Evolutionary conservation across 2,888 invertebrate genomes (phyloP).

Genomic region (Mythimna pallens): DNA sequence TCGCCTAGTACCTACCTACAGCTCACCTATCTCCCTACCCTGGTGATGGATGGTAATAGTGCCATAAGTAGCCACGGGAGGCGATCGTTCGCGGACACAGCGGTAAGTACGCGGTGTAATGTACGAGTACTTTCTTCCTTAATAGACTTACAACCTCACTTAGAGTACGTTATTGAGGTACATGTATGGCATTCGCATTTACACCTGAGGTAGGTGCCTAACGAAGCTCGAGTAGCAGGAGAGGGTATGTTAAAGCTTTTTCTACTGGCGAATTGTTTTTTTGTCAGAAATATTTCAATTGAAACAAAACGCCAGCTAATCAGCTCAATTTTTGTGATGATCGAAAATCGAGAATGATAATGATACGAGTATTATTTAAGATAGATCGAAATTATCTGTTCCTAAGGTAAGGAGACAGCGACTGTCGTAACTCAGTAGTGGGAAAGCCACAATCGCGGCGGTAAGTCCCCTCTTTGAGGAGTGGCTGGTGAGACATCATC

Average conservation of each 20-base stretch:
- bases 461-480: no score
- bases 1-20: no score
- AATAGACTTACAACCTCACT: constrained; percentile 33
- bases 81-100: constrained; percentile 56
- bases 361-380: no score
- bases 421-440: no score
- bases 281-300: not conserved
- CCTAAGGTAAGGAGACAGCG: no score
- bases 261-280: not conserved
- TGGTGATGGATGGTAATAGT: constrained; percentile 53
- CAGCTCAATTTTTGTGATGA: not conserved
- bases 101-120: constrained; percentile 18
- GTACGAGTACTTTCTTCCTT: constrained; percentile 41
- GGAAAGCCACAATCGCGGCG: no score
- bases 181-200: constrained; percentile 15
- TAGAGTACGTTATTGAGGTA: not conserved
- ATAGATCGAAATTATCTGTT: no score
- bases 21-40: constrained; percentile 2
- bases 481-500: no score
- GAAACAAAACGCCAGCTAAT: not conserved
- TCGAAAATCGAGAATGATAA: no score
- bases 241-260: not conserved
- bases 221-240: not conserved
- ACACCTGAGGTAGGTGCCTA: constrained; percentile 21
- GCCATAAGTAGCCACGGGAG: constrained; percentile 57